Base-by-base conservation (phyloP, 2,888 invertebrate genomes). In the Holacanthella duospinosa region DNA sequence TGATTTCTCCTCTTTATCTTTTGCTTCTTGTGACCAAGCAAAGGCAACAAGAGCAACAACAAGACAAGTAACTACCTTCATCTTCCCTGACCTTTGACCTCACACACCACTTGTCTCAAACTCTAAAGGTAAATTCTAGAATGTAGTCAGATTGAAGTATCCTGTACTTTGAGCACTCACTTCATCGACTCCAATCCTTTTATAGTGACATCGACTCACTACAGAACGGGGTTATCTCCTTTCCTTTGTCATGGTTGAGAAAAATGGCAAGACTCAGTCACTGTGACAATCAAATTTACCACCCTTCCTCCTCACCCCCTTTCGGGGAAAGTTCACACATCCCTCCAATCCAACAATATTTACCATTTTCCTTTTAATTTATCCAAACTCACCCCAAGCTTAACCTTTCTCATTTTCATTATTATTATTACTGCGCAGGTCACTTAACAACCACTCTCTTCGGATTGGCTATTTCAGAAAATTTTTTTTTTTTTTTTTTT, bases 41-140 rank as follows among this genome's bases (percentile, higher is more conserved):
- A 78, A 77, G 69, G 81, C 82, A 69, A 83, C 79, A 70, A 83
- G 79, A 71, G 82, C 79, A 74, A 81, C 75, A 69, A 81, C 80
- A 74, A 82, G 57, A 60, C 67, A 68, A 43, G 68, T 76, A 73
- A 82, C 78, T 74, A 67, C 66, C 66, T 74, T 74, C 73, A 74
- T 73, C 57, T 60, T 73, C 48, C 48, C 59, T 55, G 62, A 21
- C 19, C 16, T n/a, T 29, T 29, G 25, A 29, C 12, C 29, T 2
- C 16, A 58, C 1, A 58, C 28, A 26, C 29, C 43, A n/a, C 58
- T 24, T 12, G n/a, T 16, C 21, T 48, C 48, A 21, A 21, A 48
- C 12, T 16, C 48, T 48, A 26, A 26, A 12, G 55, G n/a, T n/a
- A n/a, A 24, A 53, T 53, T 53, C n/a, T n/a, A 12, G 9, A n/a